phyloP scores from a whole-genome alignment of 2,797 vertebrate species.

The Hydrocynus forskahlii region DNA sequence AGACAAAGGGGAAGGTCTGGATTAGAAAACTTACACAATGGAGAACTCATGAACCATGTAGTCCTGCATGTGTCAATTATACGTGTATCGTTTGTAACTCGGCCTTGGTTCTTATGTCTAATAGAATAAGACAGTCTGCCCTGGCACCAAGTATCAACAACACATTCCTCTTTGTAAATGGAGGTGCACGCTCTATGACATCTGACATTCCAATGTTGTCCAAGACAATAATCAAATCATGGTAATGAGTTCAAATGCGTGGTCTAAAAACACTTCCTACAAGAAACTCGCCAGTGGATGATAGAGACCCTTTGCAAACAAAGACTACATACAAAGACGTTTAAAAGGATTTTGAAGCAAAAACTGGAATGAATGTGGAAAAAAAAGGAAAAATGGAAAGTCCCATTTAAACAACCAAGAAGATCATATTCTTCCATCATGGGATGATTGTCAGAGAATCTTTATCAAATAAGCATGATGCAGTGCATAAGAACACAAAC shows the following conservation, averaged over 20 bases:
- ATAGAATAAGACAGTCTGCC: constrained; percentile 24
- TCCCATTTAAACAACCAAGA: neutral
- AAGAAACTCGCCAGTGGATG: neutral
- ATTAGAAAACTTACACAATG: constrained; percentile 30
- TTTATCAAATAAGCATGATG: neutral
- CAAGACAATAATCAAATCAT: neutral
- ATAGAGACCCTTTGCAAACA: neutral
- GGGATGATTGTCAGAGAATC: neutral
- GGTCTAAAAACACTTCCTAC: neutral
- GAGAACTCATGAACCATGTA: constrained; percentile 65
- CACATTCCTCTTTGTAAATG: neutral
- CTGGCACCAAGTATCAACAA: constrained; percentile 12
- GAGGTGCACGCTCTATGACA: neutral
- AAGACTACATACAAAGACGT: neutral
- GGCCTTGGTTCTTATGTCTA: neutral
- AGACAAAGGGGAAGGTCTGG: constrained; percentile 55
- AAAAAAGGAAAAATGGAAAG: neutral
- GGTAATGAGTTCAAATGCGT: neutral
- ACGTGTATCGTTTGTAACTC: constrained; percentile 35
- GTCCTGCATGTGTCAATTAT: constrained; percentile 61
- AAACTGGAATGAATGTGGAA: neutral
- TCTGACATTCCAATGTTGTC: too few relatives aligned
- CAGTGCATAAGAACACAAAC: neutral
- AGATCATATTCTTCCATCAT: neutral
- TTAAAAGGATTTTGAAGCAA: neutral